Evolutionary conservation across 2,888 invertebrate genomes (phyloP), one percentile per base, ranked within the genome.

Genomic region (Geotrupes spiniger): DNA sequence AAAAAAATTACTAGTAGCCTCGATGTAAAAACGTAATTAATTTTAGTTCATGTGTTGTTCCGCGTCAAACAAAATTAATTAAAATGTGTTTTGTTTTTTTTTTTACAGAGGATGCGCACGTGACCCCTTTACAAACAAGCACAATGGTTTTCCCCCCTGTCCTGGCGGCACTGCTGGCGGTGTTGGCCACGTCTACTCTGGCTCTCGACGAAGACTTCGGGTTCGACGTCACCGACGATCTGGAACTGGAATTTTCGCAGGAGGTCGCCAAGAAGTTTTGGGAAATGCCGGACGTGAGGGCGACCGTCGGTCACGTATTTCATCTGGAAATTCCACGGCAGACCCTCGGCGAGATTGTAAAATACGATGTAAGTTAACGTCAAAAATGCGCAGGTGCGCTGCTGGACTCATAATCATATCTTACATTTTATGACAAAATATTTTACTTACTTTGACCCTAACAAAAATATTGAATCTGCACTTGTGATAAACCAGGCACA

Each of bases 271-370:
- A 51, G 39, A 59, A 56, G 42, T 33, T 46, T 36, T 49, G 46
- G 47, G 56, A 49, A 17, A 53, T 56, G 49, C 55, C 57, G 14
- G 84, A 85, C 64, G 78, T 81, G 52, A 78, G 81, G 57, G 85
- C 86, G 59, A 78, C 79, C 53, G 82, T 83, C 12, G 90, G 89
- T 36, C 83, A 83, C 65, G 74, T 86, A 51, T 87, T 90, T 73
- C 82, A 82, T 56, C 80, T 85, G 71, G 80, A 80, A 61, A 80
- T 89, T 59, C 87, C 88, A 10, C 80, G 78, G 58, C 83, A 86
- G n/a, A 45, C 51, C 14, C 86, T 87, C 72, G 77, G 80, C 45
- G 78, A 78, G 59, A 78, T 85, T 38, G 74, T 81, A 63, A 78
- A 78, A 63, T 87, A 84, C 72, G 83, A 87, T 82, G 89, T 89